Evolutionary conservation across 2,797 vertebrate species (phyloP), one percentile per base, ranked within the genome.

Genomic region (Eremophila alpestris): DNA sequence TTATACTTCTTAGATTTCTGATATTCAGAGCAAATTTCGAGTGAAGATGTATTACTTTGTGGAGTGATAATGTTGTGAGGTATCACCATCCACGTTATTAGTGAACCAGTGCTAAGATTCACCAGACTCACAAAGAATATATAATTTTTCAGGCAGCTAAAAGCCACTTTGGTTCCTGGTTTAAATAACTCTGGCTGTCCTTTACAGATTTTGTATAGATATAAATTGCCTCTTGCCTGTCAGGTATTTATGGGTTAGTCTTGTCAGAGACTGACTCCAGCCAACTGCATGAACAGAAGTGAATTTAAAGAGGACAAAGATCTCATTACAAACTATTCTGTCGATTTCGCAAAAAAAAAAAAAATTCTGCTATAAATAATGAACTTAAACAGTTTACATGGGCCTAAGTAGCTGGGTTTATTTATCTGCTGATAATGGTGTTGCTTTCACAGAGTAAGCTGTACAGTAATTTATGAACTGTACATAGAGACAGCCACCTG

Each of bases 161-260:
- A 85, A 77, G 41, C 73, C 73, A 46, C n/a, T 78, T 67, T 18
- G 34, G 11, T 69, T 86, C 27, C 49, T 91, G 46, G 24, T 29
- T 76, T 93, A 63, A 71, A 4, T 87, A 71, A 45, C n/a, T 81
- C 19, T 21, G 20, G 11, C 51, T 92, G 32, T n/a, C 69, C 62
- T 94, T 88, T 92, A 79, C 23, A 74, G 85, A 75, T 92, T 75
- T 86, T 79, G 14, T 64, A 17, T 76, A 79, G 76, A 79, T 75
- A 95, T 65, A 85, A 95, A 94, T 81, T 85, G 11, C 36, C 10
- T 86, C 36, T 86, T 82, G 36, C 43, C 56, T 82, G 41, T 82
- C 67, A 92, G 68, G 27, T 93, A 38, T 91, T 91, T 86, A 76
- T 70, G 54, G 58, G 13, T 38, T 83, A 89, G 49, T 19, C 62